These are phyloP conservation scores for Hycleus cichorii DNA, from an alignment of 1,140 invertebrate genomes.

Conservation along the genomic window DNA sequence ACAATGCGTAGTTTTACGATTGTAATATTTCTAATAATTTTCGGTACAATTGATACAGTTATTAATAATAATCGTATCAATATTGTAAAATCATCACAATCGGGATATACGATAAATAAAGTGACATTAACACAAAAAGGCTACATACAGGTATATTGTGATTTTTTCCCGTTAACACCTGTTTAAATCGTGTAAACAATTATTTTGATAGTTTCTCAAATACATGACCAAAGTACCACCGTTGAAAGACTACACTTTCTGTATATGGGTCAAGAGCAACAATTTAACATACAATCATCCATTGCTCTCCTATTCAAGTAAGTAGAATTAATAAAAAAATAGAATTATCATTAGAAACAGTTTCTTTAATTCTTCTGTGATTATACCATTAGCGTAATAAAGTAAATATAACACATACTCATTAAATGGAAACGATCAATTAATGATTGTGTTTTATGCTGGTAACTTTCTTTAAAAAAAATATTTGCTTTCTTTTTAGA, in stretches of 20 bases:
- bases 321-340: constrained; percentile 37
- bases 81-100: no score
- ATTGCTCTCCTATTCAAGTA: constrained; percentile 59
- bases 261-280: constrained; percentile 53
- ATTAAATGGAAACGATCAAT: no score
- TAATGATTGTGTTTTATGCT: no score
- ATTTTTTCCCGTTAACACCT: neutral
- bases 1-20: no score
- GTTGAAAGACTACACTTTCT: constrained; percentile 58
- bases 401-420: no score
- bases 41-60: no score
- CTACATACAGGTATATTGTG: constrained; percentile 47
- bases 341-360: no score
- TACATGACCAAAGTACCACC: constrained; percentile 54
- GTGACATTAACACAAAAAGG: constrained; percentile 55
- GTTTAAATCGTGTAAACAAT: neutral
- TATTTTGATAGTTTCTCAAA: constrained; percentile 52
- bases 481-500: constrained; percentile 37
- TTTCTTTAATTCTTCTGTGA: no score
- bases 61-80: no score
- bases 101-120: constrained; percentile 41
- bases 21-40: no score
- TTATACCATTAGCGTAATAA: no score
- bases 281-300: constrained; percentile 54
- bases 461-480: neutral